phyloP scores from a whole-genome alignment of 2,888 invertebrate species.

The Dolomedes plantarius region DNA sequence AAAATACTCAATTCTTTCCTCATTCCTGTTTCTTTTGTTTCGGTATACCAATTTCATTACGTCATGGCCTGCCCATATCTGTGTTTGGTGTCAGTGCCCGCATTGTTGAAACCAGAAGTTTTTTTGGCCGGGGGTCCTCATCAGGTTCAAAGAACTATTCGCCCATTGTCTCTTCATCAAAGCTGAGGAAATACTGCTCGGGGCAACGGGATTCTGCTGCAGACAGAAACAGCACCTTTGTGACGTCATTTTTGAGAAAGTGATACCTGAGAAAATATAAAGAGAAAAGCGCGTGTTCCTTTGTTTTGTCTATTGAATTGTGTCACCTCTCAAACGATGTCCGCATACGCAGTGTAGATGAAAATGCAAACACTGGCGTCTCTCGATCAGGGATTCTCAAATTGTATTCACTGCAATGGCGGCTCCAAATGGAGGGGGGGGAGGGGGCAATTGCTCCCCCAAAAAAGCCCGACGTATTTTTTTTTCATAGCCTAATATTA shows the following conservation, averaged over 20 bases:
- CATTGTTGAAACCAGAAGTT: constrained; percentile 61
- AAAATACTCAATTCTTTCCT: background rate
- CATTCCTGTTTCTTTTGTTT: background rate
- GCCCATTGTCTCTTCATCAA: constrained; percentile 48
- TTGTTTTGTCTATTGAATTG: background rate
- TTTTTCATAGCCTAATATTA: too few species aligned
- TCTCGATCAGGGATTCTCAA: too few species aligned
- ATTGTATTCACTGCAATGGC: too few species aligned
- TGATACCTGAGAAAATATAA: background rate
- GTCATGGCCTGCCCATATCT: constrained; percentile 20
- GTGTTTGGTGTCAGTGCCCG: constrained; percentile 62
- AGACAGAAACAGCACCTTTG: background rate
- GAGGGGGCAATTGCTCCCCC: too few species aligned
- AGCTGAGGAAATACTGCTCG: background rate
- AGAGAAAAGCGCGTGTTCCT: background rate
- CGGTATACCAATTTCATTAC: background rate
- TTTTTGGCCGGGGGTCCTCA: constrained; percentile 37
- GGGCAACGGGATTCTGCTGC: constrained; percentile 4
- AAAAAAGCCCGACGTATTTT: too few species aligned
- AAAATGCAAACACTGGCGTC: too few species aligned
- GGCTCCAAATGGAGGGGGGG: too few species aligned
- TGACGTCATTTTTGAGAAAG: background rate
- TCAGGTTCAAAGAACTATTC: constrained; percentile 61
- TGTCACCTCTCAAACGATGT: background rate
- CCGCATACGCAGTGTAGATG: too few species aligned